Base-by-base conservation (phyloP, 2,888 invertebrate species). In the Drosophila aldrichi region DNA sequence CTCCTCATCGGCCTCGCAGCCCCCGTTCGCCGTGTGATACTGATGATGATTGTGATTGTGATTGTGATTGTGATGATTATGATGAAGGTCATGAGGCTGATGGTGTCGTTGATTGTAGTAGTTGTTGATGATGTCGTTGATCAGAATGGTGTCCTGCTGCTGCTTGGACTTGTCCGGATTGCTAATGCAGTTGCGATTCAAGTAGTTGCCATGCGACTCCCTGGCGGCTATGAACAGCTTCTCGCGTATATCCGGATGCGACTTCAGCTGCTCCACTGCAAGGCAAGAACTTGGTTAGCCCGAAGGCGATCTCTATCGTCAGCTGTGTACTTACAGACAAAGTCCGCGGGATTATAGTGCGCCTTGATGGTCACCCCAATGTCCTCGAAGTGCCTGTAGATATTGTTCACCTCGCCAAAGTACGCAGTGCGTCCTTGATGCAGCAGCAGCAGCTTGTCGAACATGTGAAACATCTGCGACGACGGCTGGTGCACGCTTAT, bases 321-420 rank as follows among this genome's bases (percentile, higher is more conserved):
- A 10, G 34, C 2, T 0, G n/a, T 18, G 2, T 29, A 94, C 95
- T 95, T 93, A 96, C 96, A 92, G 89, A 96, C 95, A 91, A 96
- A 96, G 92, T 97, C 97, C n/a, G 97, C 97, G 55, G 96, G 96
- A 93, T 97, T 97, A 91, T 96, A 97, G 91, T 96, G 95, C 6
- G 96, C 95, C 91, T 95, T 94, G 79, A 96, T 95, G 72, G 94
- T 94, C 68, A 96, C 94, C 61, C 96, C 96, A 68, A 96, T 94
- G 70, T 94, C 94, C 80, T 95, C 94, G 91, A 97, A 97, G 91
- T 96, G 96, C 79, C 95, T 94, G 46, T 96, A 95, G 62, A 96
- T 96, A 91, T 95, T 95, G 75, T 94, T 94, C 29, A 95, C 95
- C 78, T 95, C 95, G 12, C 97, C 97, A 91, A 95, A 96, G 91